Evolutionary conservation across 2,888 invertebrate species (phyloP).

Genomic region (Liposcelis brunnea): DNA sequence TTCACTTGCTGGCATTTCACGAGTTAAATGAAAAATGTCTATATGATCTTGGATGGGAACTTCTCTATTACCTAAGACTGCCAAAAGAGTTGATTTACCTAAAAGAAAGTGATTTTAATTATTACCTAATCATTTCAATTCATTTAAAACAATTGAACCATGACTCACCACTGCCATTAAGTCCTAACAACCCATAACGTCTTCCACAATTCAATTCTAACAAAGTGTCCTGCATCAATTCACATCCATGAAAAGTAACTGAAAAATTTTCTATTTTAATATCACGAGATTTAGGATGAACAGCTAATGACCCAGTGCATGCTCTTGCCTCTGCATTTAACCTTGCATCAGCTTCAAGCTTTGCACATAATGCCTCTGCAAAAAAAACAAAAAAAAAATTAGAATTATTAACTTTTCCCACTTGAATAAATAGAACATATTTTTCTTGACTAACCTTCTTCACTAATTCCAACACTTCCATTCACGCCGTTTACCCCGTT

Average conservation of each 20-base stretch:
- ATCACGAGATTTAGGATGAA: constrained; percentile 91
- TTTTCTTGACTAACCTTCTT: constrained; percentile 41
- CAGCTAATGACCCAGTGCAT: constrained; percentile 86
- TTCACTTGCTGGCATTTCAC: constrained; percentile 97
- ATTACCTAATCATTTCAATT: not conserved
- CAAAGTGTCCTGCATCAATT: constrained; percentile 87
- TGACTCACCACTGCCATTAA: constrained; percentile 83
- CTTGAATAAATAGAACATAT: not conserved
- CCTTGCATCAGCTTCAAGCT: constrained; percentile 77
- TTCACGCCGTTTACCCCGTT: constrained; percentile 28
- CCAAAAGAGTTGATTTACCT: constrained; percentile 86
- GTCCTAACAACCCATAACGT: constrained; percentile 88
- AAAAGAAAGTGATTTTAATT: constrained; percentile 14
- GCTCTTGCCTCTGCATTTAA: constrained; percentile 86
- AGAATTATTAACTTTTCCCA: not conserved
- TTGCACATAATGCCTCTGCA: constrained; percentile 65
- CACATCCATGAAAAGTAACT: constrained; percentile 94
- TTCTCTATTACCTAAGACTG: constrained; percentile 82
- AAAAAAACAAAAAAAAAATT: not conserved
- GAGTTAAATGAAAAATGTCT: constrained; percentile 91
- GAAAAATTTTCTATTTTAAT: constrained; percentile 92
- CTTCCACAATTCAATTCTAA: constrained; percentile 94
- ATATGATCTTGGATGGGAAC: constrained; percentile 93
- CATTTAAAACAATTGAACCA: not conserved
- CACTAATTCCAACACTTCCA: constrained; percentile 41